Evolutionary conservation across 2,113 vertebrate genomes (phyloP).

Genomic region (Microcebus tavaratra): DNA sequence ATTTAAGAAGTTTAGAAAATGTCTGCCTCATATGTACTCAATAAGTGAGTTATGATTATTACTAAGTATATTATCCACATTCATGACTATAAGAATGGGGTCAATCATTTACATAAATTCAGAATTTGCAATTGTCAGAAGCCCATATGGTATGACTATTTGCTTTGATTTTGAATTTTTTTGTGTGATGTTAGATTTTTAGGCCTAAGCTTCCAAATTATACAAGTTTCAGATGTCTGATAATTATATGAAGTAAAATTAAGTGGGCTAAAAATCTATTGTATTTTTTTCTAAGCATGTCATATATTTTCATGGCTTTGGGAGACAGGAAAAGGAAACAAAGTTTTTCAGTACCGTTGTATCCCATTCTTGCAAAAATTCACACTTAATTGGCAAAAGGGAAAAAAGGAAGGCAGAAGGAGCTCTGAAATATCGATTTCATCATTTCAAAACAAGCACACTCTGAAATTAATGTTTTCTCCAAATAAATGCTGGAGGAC

Average conservation of each 20-base stretch:
- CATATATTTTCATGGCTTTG: not conserved
- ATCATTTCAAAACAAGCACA: not conserved
- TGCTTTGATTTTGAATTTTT: not conserved
- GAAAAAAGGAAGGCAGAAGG: too few species aligned
- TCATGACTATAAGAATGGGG: not conserved
- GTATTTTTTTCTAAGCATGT: not conserved
- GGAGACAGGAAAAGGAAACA: not conserved
- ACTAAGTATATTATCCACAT: not conserved
- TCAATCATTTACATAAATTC: not conserved
- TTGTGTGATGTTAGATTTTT: not conserved
- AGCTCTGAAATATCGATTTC: not conserved
- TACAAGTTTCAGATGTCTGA: not conserved
- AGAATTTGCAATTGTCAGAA: not conserved
- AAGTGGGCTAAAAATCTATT: not conserved
- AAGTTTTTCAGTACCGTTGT: not conserved
- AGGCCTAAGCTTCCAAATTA: not conserved
- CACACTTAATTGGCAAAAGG: not conserved
- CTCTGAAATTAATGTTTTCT: not conserved
- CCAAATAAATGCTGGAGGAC: not conserved
- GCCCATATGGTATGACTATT: not conserved
- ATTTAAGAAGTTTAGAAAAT: not conserved
- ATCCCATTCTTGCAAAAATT: not conserved
- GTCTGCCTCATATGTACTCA: not conserved
- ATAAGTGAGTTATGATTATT: not conserved
- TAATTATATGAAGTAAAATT: not conserved